These are phyloP conservation scores for Noctua fimbriata DNA, from an alignment of 2,888 invertebrate genomes.

Conservation along the genomic window DNA sequence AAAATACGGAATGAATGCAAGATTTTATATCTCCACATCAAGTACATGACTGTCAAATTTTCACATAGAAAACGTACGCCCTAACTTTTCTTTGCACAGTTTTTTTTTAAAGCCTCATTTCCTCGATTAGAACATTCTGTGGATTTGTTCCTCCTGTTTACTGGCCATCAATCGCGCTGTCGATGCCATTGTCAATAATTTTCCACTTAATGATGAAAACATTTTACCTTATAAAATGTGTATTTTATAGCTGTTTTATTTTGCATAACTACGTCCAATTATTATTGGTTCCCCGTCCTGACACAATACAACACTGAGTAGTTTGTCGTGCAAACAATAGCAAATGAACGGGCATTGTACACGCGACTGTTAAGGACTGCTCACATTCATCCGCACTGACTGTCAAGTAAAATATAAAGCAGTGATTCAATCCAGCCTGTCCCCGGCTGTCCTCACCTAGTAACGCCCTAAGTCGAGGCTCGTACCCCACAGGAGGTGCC, in stretches of 20 bases:
- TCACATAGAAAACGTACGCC: neutral
- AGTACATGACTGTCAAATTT: neutral
- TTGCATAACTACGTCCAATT: conserved; percentile 4
- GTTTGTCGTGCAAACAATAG: conserved; percentile 43
- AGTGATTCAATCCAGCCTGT: neutral
- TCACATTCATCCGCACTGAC: conserved; percentile 9
- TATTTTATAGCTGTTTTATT: neutral
- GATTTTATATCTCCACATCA: neutral
- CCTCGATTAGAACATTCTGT: neutral
- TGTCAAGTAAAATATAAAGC: neutral
- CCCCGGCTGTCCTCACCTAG: neutral
- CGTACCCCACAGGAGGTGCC: neutral
- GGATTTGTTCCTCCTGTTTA: neutral
- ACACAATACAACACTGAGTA: conserved; percentile 23
- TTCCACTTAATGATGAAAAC: neutral
- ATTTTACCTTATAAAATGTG: neutral
- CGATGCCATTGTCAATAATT: neutral
- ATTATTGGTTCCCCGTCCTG: conserved; percentile 6
- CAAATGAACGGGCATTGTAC: conserved; percentile 20
- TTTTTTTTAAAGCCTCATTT: neutral
- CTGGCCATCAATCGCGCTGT: neutral
- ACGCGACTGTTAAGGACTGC: conserved; percentile 48
- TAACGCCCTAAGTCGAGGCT: neutral
- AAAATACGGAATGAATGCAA: neutral
- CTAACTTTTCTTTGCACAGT: neutral